A percentile compares a stretch with the other conserved stretches of the same genome.
Conservation (phyloP, 2,888 invertebrate species). For the Harpalus rufipes region DNA sequence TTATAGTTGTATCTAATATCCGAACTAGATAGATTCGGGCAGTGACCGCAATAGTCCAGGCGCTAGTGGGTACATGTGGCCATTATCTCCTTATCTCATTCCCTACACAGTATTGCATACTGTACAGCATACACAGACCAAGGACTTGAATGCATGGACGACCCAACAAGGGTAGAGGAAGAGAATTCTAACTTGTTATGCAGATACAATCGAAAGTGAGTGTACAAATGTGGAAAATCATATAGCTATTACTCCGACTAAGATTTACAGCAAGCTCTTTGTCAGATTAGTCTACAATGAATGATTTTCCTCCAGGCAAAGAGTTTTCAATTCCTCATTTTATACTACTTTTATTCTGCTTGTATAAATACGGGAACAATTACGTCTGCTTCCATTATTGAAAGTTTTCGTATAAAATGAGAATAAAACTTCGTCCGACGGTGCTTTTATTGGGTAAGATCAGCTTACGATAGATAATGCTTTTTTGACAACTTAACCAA, state of each 20-base stretch:
- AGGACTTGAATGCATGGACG: slow-evolving; percentile 24
- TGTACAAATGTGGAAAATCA: slow-evolving; percentile 6
- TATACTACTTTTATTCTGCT: no score
- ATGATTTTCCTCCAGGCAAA: neutral
- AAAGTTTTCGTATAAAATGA: no score
- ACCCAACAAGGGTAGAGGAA: neutral
- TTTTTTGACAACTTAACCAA: no score
- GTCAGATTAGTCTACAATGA: neutral
- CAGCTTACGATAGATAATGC: no score
- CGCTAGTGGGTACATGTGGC: slow-evolving; percentile 44
- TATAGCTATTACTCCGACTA: neutral
- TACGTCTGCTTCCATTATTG: no score
- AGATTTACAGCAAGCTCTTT: neutral
- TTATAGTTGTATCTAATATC: slow-evolving; percentile 54
- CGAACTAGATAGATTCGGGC: slow-evolving; percentile 51
- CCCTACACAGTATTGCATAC: slow-evolving; percentile 11
- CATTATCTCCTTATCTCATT: slow-evolving; percentile 47
- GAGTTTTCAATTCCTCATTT: no score
- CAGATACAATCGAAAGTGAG: slow-evolving; percentile 1
- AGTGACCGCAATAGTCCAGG: slow-evolving; percentile 45
- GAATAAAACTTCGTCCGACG: no score
- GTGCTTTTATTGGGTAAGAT: no score
- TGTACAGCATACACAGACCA: slow-evolving; percentile 5
- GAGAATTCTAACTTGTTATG: neutral
- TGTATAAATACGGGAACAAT: no score